Evolutionary conservation across 2,797 vertebrate species (phyloP).

Genomic region (Botia kubotai): DNA sequence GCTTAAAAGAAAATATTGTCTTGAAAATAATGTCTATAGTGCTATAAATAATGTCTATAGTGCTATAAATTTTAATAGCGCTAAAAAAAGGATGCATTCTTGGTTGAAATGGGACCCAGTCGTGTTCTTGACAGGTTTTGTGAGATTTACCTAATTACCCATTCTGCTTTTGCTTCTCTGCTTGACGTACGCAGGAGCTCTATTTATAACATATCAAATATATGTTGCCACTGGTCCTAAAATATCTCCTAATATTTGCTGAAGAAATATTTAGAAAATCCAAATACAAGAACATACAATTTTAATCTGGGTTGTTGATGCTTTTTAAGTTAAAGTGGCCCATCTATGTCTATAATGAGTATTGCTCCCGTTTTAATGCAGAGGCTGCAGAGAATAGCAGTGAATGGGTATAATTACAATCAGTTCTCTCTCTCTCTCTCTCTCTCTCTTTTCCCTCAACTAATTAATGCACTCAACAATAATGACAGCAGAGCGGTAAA

Average conservation of each 20-base stretch:
- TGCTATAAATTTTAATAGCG: too few species aligned
- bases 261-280: constrained; percentile 9
- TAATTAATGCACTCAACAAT: constrained; percentile 59
- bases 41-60: too few species aligned
- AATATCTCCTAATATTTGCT: background rate
- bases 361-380: constrained; percentile 1
- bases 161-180: background rate
- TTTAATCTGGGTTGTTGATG: background rate
- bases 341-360: background rate
- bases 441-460: background rate
- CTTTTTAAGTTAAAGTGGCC: background rate
- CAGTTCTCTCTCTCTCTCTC: constrained; percentile 8
- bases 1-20: too few species aligned
- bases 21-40: too few species aligned
- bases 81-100: background rate
- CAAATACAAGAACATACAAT: background rate
- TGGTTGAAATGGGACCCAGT: background rate
- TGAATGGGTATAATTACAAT: constrained; percentile 51
- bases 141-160: background rate
- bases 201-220: constrained; percentile 8
- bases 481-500: constrained; percentile 31
- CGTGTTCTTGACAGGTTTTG: background rate
- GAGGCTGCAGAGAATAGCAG: constrained; percentile 22
- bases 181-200: background rate
- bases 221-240: background rate